phyloP scores from a whole-genome alignment of 2,797 vertebrate species.

The Gila robusta region DNA sequence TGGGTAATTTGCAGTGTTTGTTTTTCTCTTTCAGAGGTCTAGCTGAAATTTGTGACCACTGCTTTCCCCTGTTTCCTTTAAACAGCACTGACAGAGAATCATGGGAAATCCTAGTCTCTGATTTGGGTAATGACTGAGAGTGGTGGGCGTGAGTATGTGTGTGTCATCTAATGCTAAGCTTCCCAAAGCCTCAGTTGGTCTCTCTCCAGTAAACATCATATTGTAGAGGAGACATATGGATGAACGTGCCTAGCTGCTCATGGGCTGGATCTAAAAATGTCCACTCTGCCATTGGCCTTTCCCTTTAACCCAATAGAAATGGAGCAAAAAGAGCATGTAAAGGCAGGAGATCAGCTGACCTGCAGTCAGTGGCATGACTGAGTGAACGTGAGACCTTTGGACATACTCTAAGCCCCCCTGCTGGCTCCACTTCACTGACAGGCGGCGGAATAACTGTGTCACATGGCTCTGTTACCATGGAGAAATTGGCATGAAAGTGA shows the following conservation, averaged over 20 bases:
- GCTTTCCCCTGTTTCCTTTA: slow-evolving; percentile 27
- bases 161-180: slow-evolving; percentile 26
- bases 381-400: slow-evolving; percentile 34
- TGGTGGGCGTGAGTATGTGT: slow-evolving; percentile 12
- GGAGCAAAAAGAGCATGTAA: slow-evolving; percentile 30
- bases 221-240: slow-evolving; percentile 17
- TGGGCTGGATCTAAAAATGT: slow-evolving; percentile 6
- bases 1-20: slow-evolving; percentile 33
- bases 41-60: slow-evolving; percentile 22
- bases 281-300: neutral
- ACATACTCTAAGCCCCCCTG: slow-evolving; percentile 1
- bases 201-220: slow-evolving; percentile 37
- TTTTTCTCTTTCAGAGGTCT: slow-evolving; percentile 39
- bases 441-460: slow-evolving; percentile 38
- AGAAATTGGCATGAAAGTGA: slow-evolving; percentile 52
- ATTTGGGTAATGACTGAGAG: slow-evolving; percentile 34
- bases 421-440: slow-evolving; percentile 30
- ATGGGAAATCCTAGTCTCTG: slow-evolving; percentile 17
- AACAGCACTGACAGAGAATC: slow-evolving; percentile 15
- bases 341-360: slow-evolving; percentile 37
- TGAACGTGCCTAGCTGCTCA: neutral
- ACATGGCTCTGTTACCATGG: slow-evolving; percentile 58
- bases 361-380: slow-evolving; percentile 29
- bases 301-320: slow-evolving; percentile 23
- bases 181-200: slow-evolving; percentile 16